Evolutionary conservation across 2,888 invertebrate species (phyloP).

Genomic region (Habrosyne pyritoides): DNA sequence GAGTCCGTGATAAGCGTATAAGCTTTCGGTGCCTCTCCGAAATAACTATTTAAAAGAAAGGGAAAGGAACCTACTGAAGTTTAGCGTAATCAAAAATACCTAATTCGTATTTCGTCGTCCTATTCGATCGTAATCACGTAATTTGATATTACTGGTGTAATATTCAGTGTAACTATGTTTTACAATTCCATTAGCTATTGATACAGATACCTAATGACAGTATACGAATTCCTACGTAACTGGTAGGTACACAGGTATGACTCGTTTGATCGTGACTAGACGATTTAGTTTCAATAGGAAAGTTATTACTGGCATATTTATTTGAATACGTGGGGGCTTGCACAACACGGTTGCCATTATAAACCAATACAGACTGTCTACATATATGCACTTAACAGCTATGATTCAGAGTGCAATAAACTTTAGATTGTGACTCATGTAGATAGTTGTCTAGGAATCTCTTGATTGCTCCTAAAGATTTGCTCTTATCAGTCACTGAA

Average conservation of each 20-base stretch:
- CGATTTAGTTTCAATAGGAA: conserved; percentile 78
- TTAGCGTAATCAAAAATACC: conserved; percentile 8
- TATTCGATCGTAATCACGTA: conserved; percentile 8
- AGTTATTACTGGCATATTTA: conserved; percentile 77
- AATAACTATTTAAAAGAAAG: no score
- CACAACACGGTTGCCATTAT: conserved; percentile 65
- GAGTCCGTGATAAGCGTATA: no score
- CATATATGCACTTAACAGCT: conserved; percentile 42
- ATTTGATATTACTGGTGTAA: conserved; percentile 7
- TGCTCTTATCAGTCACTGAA: conserved; percentile 13
- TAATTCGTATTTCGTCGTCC: no score
- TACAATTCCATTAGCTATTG: conserved; percentile 33
- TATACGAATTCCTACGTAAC: conserved; percentile 31
- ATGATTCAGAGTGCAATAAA: conserved; percentile 68
- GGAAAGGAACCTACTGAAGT: background rate
- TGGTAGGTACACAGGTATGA: conserved; percentile 37
- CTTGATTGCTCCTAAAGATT: conserved; percentile 17
- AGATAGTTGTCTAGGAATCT: conserved; percentile 25
- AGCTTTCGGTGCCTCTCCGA: no score
- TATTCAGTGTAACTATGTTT: conserved; percentile 8
- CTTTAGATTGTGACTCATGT: conserved; percentile 60
- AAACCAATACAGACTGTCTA: conserved; percentile 19
- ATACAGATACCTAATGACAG: conserved; percentile 50
- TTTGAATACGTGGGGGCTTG: conserved; percentile 79
- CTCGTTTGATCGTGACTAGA: conserved; percentile 72